A percentile compares a stretch with the other conserved stretches of the same genome.
Evolutionary conservation across 2,888 invertebrate species (phyloP).

Genomic region (Lutraria lutraria): DNA sequence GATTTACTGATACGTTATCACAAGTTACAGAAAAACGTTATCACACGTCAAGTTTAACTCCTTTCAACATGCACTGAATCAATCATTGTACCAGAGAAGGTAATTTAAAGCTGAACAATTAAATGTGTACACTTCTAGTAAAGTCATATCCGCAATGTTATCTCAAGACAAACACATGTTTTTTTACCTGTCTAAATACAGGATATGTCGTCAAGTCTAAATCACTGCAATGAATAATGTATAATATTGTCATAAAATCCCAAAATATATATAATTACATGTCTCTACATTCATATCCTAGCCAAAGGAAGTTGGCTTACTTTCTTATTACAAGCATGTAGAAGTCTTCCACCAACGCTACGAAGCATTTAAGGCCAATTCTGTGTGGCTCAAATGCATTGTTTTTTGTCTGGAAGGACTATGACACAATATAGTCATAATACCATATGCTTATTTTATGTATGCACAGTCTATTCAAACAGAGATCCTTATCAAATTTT

Average conservation of each 20-base stretch:
- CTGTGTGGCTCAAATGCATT: too few relatives aligned
- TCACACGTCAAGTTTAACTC: background rate
- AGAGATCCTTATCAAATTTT: too few relatives aligned
- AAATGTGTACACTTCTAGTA: background rate
- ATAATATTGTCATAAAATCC: background rate
- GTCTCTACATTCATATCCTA: background rate
- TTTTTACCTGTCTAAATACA: slow-evolving; percentile 1
- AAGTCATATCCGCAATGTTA: slow-evolving; percentile 1
- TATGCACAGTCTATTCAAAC: too few relatives aligned
- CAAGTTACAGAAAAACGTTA: slow-evolving; percentile 7
- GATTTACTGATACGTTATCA: slow-evolving; percentile 2
- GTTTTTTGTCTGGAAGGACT: too few relatives aligned
- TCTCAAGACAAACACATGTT: slow-evolving; percentile 2
- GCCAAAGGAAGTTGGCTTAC: background rate
- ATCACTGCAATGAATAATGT: background rate
- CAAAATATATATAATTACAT: background rate
- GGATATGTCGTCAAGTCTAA: background rate
- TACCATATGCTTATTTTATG: too few relatives aligned
- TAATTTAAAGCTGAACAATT: background rate
- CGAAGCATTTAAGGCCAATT: too few relatives aligned
- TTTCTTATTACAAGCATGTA: background rate
- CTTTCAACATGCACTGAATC: background rate
- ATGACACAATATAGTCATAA: too few relatives aligned
- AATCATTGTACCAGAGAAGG: background rate
- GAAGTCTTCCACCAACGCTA: too few relatives aligned